Base-by-base conservation (phyloP, 2,113 vertebrate species). In the Chrysochloris asiatica region DNA sequence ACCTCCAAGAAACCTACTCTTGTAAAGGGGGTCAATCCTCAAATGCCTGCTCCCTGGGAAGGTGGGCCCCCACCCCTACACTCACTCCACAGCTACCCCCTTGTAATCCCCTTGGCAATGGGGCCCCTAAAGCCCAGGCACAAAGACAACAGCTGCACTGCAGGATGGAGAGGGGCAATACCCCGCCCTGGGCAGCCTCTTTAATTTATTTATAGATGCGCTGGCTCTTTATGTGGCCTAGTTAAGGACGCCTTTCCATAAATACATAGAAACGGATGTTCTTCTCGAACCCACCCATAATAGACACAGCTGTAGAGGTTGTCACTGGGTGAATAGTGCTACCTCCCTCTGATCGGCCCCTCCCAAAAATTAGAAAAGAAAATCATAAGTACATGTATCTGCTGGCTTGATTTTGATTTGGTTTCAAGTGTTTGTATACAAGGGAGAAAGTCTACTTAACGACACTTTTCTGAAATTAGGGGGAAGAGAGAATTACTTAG, bases 61-160 rank as follows among this genome's bases (percentile, higher is more conserved):
- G 82, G 67, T 79, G 86, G 22, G 3, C 73, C 61, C n/a, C 38
- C 1, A 0, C 47, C 88, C 17, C 36, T 61, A 56, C 90, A 84
- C 93, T 95, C 50, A 73, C 85, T 59, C 17, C 89, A 90, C 80
- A 75, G 77, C 83, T 93, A 87, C 96, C 94, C 95, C 96, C 95
- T 94, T 97, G 97, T 96, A 97, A 98, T 97, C 96, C 76, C 67
- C 41, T 93, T 96, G 96, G 98, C 98, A 98, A 98, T 98, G 97
- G 97, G 96, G 97, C 67, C 67, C 6, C 8, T 96, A 97, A 96
- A 97, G n/a, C 97, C 97, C 97, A 79, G 88, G 98, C 97, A 98
- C 98, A 98, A 97, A 98, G 98, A 96, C 95, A 96, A 98, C 98
- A 99, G 98, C 98, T 98, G 98, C 97, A 91, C 86, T 81, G 95